Evolutionary conservation across 2,797 vertebrate genomes (phyloP), one percentile per base, ranked within the genome.

Genomic region (Acanthornis magna): DNA sequence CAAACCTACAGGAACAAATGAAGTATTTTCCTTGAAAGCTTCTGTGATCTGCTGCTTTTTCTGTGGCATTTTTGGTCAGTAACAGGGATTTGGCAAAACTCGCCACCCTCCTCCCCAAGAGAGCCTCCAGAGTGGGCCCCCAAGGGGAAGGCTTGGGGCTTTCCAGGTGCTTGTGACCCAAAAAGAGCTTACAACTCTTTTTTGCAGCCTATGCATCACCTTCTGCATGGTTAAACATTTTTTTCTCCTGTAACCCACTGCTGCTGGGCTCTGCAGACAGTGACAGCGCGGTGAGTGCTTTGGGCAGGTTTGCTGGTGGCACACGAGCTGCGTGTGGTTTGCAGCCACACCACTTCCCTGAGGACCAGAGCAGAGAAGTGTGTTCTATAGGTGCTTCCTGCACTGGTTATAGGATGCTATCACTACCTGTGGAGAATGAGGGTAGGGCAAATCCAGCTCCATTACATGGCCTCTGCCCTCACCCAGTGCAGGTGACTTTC

Each of bases 311-410:
- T 9, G 38, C 91, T 53, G 4, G 1, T 61, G 51, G 14, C 8
- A 7, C 9, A 13, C 27, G 21, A 20, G 32, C 12, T 34, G 10
- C 15, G 18, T 5, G 30, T 43, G 12, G 47, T 60, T 67, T 74
- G 45, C 45, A 74, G 27, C 47, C 70, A 45, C 34, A 54, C 11
- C 27, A 23, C 32, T 40, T 75, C 23, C 53, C 7, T 8, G 20
- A 47, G 45, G 25, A n/a, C 7, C 0, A 2, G 0, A 50, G 19
- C 43, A 75, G n/a, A 1, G 3, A 53, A 13, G 1, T 18, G 17
- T 72, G 50, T n/a, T 90, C 65, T 50, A 6, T 8, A 32, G 12
- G 12, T 54, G n/a, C n/a, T 89, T 72, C 58, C 26, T 34, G 60
- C 16, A 13, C 7, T 40, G 38, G 16, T 13, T 74, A 10, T 32